phyloP scores from a whole-genome alignment of 2,797 vertebrate genomes.

The Anabacerthia variegaticeps region DNA sequence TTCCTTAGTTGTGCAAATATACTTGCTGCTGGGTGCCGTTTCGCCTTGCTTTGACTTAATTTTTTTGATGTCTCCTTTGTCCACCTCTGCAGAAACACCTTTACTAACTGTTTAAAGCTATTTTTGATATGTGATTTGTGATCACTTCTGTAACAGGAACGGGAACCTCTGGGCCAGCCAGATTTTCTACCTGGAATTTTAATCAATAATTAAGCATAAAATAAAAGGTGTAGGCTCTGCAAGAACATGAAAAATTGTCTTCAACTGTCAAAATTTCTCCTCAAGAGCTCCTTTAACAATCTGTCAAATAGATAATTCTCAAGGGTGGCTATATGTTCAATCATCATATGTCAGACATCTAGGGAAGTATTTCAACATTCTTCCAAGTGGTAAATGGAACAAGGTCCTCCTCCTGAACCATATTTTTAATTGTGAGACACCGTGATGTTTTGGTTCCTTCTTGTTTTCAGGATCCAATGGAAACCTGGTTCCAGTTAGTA shows the following conservation, averaged over 20 bases:
- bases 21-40: not conserved
- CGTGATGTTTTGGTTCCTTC: not conserved
- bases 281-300: not conserved
- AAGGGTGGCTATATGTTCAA: not conserved
- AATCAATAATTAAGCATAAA: not conserved
- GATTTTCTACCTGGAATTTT: not conserved
- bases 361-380: not conserved
- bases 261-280: not conserved
- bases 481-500: not conserved
- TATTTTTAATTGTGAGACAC: not conserved
- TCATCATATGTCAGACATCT: not conserved
- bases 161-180: not conserved
- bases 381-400: not conserved
- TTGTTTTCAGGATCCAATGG: not conserved
- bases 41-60: not conserved
- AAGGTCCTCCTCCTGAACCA: not conserved
- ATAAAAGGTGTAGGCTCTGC: not conserved
- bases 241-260: not conserved
- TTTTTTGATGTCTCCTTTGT: not conserved
- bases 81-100: not conserved
- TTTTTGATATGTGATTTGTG: not conserved
- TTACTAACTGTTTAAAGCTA: not conserved
- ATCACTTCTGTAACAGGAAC: not conserved
- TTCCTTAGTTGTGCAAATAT: not conserved
- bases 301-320: not conserved